Base-by-base conservation (phyloP, 2,797 vertebrate species). In the Hyperoplus immaculatus region DNA sequence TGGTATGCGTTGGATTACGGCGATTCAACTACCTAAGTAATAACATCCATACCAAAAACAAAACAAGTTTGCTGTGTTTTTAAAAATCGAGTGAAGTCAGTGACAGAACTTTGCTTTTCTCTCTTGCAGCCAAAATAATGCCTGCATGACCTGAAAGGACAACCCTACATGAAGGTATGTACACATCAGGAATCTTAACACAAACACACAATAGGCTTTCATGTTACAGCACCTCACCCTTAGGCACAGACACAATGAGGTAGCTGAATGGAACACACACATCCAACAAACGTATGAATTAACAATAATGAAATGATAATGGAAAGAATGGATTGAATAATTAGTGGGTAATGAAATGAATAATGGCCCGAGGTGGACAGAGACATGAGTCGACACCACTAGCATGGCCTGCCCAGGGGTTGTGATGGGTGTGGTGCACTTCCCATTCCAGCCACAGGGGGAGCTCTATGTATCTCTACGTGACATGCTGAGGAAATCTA, bases 381-480 rank as follows among this genome's bases (percentile, higher is more conserved):
- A 60, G 11, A 55, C 47, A 12, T 12, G 18, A 60, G 47, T 71
- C 1, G n/a, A 77, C 71, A 72, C 61, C 50, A 63, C n/a, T 29
- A 4, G 68, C 69, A 56, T 8, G 38, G 74, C 29, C 66, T 45
- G 53, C 13, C 9, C 8, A 6, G 29, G 42, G 36, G 41, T 7
- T 3, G 4, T 8, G 29, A 75, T 71, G 83, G 88, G 85, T 69
- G 88, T 90, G 91, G 78, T 75, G 72, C 15, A 65, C 21, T 81
- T 87, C 49, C 61, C 69, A 71, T 82, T 91, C 81, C 71, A 75
- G 75, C 79, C 88, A 90, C 84, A 85, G 10, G 77, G 53, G 69
- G 79, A 38, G 58, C 73, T 73, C 61, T 39, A 21, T 29, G 8
- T 10, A 55, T 63, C 51, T 65, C 42, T 53, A 36, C 18, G 3